Conservation (phyloP, 2,888 invertebrate species). For the Portevinia maculata region DNA sequence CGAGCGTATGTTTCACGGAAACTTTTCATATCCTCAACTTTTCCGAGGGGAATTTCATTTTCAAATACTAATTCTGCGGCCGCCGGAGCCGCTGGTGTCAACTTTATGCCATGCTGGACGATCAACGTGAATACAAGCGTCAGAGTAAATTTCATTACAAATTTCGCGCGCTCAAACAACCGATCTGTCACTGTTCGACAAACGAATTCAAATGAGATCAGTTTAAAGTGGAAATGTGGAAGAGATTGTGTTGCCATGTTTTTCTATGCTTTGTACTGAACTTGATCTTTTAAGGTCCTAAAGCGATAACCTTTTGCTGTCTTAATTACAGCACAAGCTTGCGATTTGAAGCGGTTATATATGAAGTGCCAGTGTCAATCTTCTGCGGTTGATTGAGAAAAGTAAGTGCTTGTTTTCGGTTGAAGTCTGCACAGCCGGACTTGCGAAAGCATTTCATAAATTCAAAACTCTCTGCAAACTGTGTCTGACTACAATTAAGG, state of each 20-base stretch:
- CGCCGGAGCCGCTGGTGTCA: not conserved
- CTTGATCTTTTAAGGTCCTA: slow-evolving; percentile 32
- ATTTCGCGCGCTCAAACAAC: slow-evolving; percentile 18
- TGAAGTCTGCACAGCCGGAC: too few species aligned
- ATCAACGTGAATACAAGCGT: slow-evolving; percentile 24
- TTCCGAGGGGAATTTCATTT: slow-evolving; percentile 70
- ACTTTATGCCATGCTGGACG: not conserved
- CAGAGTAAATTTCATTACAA: slow-evolving; percentile 29
- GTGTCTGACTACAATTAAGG: too few species aligned
- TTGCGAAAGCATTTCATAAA: too few species aligned
- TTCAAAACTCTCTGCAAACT: too few species aligned
- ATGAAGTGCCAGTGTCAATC: too few species aligned
- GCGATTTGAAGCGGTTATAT: not conserved
- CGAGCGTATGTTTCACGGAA: slow-evolving; percentile 77
- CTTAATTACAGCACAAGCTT: not conserved
- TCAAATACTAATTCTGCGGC: slow-evolving; percentile 3
- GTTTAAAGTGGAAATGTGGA: not conserved
- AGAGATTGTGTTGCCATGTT: not conserved
- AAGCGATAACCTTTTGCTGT: slow-evolving; percentile 43
- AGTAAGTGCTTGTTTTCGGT: too few species aligned
- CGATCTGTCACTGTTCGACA: slow-evolving; percentile 23
- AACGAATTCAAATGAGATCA: slow-evolving; percentile 36
- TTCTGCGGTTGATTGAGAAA: too few species aligned
- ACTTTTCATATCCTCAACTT: slow-evolving; percentile 28
- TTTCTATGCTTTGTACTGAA: slow-evolving; percentile 2